Evolutionary conservation across 2,888 invertebrate species (phyloP).

Genomic region (Willowsia nigromaculata): DNA sequence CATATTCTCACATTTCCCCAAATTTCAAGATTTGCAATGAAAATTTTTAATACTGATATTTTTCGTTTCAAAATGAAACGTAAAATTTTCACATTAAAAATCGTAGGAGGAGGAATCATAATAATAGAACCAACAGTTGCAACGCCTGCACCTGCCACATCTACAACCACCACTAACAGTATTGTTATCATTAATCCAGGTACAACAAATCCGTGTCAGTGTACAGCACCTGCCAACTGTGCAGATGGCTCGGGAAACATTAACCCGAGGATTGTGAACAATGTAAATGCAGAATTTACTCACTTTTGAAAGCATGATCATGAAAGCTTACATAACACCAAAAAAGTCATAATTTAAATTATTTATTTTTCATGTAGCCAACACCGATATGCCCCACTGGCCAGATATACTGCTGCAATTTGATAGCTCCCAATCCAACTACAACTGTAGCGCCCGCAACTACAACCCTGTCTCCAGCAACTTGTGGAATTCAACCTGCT

Average conservation of each 20-base stretch:
- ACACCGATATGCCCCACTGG: conserved; percentile 50
- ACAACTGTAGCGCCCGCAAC: conserved; percentile 34
- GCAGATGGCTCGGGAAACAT: conserved; percentile 65
- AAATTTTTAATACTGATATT: background rate
- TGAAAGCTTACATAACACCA: no score
- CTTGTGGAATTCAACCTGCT: conserved; percentile 56
- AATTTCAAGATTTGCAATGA: background rate
- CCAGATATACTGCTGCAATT: conserved; percentile 68
- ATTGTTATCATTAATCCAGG: conserved; percentile 42
- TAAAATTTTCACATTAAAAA: background rate
- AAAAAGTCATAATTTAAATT: conserved; percentile 11
- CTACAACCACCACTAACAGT: conserved; percentile 7
- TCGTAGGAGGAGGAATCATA: background rate
- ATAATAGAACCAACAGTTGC: conserved; percentile 5
- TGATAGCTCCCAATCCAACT: conserved; percentile 51
- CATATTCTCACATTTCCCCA: background rate
- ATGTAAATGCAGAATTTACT: conserved; percentile 37
- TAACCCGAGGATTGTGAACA: conserved; percentile 70
- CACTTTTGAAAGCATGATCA: background rate
- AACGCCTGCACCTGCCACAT: background rate
- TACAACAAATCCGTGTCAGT: conserved; percentile 47
- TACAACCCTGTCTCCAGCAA: background rate
- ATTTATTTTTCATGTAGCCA: conserved; percentile 34
- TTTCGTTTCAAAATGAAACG: background rate
- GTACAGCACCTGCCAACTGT: conserved; percentile 60